Base-by-base conservation (phyloP, 2,113 vertebrate species). In the Meriones unguiculatus region DNA sequence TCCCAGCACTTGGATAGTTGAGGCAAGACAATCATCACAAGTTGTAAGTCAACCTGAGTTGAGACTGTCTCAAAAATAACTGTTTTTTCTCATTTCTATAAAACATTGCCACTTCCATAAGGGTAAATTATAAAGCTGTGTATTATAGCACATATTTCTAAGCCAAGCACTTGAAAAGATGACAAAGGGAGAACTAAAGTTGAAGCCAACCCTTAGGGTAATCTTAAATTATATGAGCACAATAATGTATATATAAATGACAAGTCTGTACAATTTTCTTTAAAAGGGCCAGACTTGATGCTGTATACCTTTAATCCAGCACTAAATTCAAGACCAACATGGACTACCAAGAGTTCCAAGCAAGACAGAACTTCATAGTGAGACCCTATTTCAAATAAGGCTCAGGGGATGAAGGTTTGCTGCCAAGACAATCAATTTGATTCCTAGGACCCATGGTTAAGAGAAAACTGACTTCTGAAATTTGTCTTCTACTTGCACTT, bases 41-140 rank as follows among this genome's bases (percentile, higher is more conserved):
- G 20, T 57, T 88, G 35, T 20, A 57, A 54, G 22, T 24, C 35
- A 18, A 7, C 32, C 22, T 57, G 17, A 41, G 32, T 50, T 54
- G 73, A 28, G 11, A 38, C 11, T 59, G 9, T 38, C 18, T 64
- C 72, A 67, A 78, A 67, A 89, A 14, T 73, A 80, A 78, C 28
- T 54, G 30, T 89, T 84, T 91, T 93, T 91, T 59, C 87, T 52
- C 41, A 87, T 93, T 90, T 91, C 15, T 72, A 64, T 59, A 87
- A 82, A 2, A 90, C 28, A 73, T 64, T 73, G 90, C 38, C 77
- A 38, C 46, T 67, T 91, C 64, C 57, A 82, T n/a, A 87, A 96
- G 59, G 11, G 15, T 89, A 32, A 84, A 93, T 64, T 67, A 24
- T 81, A 8, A 50, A 57, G 13, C 20, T 82, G 11, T 12, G 13